Base-by-base conservation (phyloP, 2,797 vertebrate species). In the Poeciliopsis turneri region DNA sequence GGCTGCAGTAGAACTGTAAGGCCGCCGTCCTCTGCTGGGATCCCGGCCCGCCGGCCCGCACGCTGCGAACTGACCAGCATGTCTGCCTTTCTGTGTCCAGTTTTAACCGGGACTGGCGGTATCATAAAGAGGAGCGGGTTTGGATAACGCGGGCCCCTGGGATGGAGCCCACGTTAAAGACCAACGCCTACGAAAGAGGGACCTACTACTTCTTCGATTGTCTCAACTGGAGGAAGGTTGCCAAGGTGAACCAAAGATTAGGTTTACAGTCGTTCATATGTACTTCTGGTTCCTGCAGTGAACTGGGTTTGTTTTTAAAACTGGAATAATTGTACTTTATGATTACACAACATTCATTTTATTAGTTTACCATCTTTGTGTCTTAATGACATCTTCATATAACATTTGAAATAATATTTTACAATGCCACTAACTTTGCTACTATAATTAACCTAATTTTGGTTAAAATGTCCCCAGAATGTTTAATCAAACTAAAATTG, bases 131-230 rank as follows among this genome's bases (percentile, higher is more conserved):
- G 95, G 98, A 99, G 86, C 96, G 98, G 94, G 97, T 99, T 86
- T 99, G 98, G 98, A 99, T 99, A 94, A 99, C 98, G 82, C 95
- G 98, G 85, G 98, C 98, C 84, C 97, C 98, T 1, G 98, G 98
- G 75, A 99, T 99, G 98, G 98, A 99, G 90, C 98, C 98, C 88
- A 97, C 98, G 82, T 96, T 99, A 95, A 99, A 99, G 97, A 99
- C 98, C 95, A 99, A 99, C 93, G 97, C 97, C 33, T 99, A 99
- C 0, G 98, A 99, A 96, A 97, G 98, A 94, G 98, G 98, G 93
- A 99, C 98, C 93, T 99, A 99, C 93, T 99, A 99, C 96, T 99
- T 99, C 97, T 99, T 99, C 88, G 98, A 99, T 95, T 99, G 98
- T 97, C 97, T 98, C 96, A 99, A 98, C 96, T 99, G 98, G 98